Evolutionary conservation across 2,797 vertebrate species (phyloP).

Genomic region (Spinibarbus caldwelli): DNA sequence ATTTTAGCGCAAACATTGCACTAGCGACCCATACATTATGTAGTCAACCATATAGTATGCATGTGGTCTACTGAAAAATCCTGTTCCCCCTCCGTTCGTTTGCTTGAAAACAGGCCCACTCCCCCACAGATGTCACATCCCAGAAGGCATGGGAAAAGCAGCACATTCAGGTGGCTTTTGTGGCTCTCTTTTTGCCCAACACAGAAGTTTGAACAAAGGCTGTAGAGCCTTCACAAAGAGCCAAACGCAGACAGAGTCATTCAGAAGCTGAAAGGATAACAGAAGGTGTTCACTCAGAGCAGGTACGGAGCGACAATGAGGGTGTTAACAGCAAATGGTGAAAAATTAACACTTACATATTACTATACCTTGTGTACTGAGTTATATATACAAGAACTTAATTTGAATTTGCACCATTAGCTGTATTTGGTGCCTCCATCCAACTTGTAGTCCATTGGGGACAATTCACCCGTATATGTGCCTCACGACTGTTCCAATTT

Average conservation of each 20-base stretch:
- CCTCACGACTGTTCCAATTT: constrained; percentile 8
- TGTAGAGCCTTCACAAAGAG: constrained; percentile 46
- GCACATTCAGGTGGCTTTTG: constrained; percentile 65
- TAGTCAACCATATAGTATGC: background rate
- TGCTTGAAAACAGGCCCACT: constrained; percentile 67
- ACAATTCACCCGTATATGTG: background rate
- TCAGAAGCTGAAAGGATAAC: constrained; percentile 35
- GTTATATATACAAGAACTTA: background rate
- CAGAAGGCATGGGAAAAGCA: constrained; percentile 61
- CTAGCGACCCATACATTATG: background rate
- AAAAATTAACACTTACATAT: background rate
- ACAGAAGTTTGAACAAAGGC: constrained; percentile 57
- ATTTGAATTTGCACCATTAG: background rate
- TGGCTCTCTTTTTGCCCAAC: constrained; percentile 57
- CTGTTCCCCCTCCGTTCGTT: constrained; percentile 52
- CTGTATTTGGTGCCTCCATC: constrained; percentile 18
- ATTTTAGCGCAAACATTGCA: background rate
- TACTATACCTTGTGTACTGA: background rate
- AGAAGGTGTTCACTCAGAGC: constrained; percentile 52
- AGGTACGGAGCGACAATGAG: constrained; percentile 30
- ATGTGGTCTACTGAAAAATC: constrained; percentile 1
- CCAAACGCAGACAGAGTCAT: constrained; percentile 42
- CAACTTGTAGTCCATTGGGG: background rate
- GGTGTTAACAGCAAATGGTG: constrained; percentile 19
- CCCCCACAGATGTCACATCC: constrained; percentile 73